phyloP scores from a whole-genome alignment of 1,140 invertebrate species.

The Lepidotrigona ventralis region DNA sequence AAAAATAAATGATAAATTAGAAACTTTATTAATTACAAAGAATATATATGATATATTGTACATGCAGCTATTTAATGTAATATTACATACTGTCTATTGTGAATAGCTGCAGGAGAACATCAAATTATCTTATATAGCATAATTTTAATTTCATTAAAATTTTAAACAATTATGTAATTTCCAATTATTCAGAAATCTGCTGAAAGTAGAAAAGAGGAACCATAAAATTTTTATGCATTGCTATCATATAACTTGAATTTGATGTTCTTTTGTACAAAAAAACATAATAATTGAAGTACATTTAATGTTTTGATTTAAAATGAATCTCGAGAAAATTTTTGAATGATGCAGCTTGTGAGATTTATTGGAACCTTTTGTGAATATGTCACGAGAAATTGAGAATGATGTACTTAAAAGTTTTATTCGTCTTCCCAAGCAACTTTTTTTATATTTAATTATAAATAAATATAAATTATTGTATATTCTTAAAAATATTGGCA shows the following conservation, averaged over 20 bases:
- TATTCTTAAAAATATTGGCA: neutral
- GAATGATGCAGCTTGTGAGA: constrained; percentile 10
- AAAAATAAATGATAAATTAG: constrained; percentile 35
- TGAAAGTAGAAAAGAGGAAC: neutral
- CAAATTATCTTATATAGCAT: constrained; percentile 36
- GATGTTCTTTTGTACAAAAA: constrained; percentile 25
- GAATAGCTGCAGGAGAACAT: constrained; percentile 23
- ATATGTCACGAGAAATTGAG: neutral
- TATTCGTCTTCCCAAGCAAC: neutral
- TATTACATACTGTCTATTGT: constrained; percentile 8
- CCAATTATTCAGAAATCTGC: neutral
- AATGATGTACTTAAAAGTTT: constrained; percentile 28
- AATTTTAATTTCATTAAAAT: neutral
- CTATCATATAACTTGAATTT: constrained; percentile 28
- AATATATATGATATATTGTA: constrained; percentile 35
- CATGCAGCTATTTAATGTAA: constrained; percentile 34
- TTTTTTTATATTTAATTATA: neutral
- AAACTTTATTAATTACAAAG: constrained; percentile 35
- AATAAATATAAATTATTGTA: neutral
- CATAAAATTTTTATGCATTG: constrained; percentile 20
- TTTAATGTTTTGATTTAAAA: constrained; percentile 8
- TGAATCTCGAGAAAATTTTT: neutral
- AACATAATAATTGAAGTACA: constrained; percentile 6
- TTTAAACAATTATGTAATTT: constrained; percentile 3
- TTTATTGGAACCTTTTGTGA: neutral